Base-by-base conservation (phyloP, 1,140 invertebrate genomes). In the Sminthurides bifidus region DNA sequence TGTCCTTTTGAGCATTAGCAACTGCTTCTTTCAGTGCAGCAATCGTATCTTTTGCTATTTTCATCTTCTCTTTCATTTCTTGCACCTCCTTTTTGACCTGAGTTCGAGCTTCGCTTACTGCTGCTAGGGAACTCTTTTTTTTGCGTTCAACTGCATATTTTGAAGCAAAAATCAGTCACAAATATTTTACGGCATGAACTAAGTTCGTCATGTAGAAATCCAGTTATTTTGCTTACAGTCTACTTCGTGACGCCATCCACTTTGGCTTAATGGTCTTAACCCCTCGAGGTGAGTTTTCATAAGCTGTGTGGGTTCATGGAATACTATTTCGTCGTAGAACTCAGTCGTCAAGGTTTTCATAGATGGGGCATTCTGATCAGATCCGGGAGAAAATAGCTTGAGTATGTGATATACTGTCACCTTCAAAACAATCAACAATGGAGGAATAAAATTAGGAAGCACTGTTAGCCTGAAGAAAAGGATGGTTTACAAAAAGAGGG, bases 251-350 rank as follows among this genome's bases (percentile, higher is more conserved):
- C 78, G 81, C 79, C 86, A 89, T 24, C 76, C 68, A 27, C 81
- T 81, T 50, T 82, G 73, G 1, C 84, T 82, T 6, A 90, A 71
- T 41, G 81, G 84, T 67, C 85, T 83, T 0, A 82, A 79, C 58
- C 76, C 83, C 50, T 79, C 84, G 1, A 97, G 70, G 24, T 92
- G 74, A 68, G 91, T 86, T 65, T 93, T 87, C 89, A 96, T 95
- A 46, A 87, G 75, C 44, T 84, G 81, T 3, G 91, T 92, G 10
- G 93, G 93, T 68, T 98, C 94, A 63, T 80, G 89, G 69, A 97
- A 98, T 1, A 97, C 88, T 54, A 98, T 87, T 77, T 98, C 93
- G 71, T 97, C 93, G 70, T 98, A 98, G 66, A 82, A 87, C 74
- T 98, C 93, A 3, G 88, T 88, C 0, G 94, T 86, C 0, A 96